Evolutionary conservation across 1,140 invertebrate species (phyloP), one percentile per base, ranked within the genome.

Genomic region (Drosophila suzukii): DNA sequence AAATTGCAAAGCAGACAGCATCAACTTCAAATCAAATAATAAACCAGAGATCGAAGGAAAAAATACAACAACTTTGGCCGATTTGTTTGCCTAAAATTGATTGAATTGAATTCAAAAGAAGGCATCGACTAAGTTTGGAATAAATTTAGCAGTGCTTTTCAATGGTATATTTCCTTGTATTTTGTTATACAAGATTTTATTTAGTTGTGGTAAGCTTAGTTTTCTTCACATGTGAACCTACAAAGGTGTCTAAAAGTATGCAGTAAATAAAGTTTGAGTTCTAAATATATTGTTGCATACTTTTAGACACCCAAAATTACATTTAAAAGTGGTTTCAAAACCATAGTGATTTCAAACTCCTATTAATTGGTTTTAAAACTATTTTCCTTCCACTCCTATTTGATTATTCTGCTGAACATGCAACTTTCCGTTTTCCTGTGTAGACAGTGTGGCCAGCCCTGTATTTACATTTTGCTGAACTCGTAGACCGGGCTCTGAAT

Each of bases 1-100:
- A 57, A 71, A 72, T 72, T 72, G 50, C 65, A 72, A 71, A 49
- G 43, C 51, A 55, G 50, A 41, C 59, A n/a, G 34, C 30, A 54
- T 44, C 60, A 44, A 46, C 59, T 13, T 61, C 32, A 41, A 51
- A 61, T 51, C 24, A 12, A 51, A 51, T 30, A 41, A 50, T 43
- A 39, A 67, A 41, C 15, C 17, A n/a, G 30, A 27, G 41, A 17
- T 13, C 24, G n/a, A 24, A 11, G 30, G 13, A 6, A 15, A 39
- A 36, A 32, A 54, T 24, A 47, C 60, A 66, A 67, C 34, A 67
- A 34, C 34, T 36, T n/a, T 34, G 11, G 8, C 13, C 38, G 50
- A 56, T 55, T 38, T 56, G 51, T 71, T 71, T 49, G 36, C 68
- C 30, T 58, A 36, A 71, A 71, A 58, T 30, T 71, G 36, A 71